A percentile compares a stretch with the other conserved stretches of the same genome.
Evolutionary conservation across 2,797 vertebrate genomes (phyloP).

Genomic region (Merluccius polli): DNA sequence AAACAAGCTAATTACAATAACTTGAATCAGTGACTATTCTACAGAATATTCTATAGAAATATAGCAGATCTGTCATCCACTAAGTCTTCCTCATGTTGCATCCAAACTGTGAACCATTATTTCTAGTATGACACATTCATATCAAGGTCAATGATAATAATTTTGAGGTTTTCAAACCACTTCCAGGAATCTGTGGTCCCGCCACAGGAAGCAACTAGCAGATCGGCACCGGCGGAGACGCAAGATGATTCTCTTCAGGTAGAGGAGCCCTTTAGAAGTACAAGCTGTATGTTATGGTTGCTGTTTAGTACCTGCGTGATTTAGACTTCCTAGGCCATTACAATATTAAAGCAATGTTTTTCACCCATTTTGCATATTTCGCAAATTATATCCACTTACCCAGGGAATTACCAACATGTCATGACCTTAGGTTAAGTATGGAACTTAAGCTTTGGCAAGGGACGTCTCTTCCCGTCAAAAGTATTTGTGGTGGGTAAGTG

Average conservation of each 20-base stretch:
- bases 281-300: not conserved
- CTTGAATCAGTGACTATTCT: not conserved
- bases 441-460: not conserved
- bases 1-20: not conserved
- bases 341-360: not conserved
- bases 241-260: constrained; percentile 75
- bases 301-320: not conserved
- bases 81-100: not conserved
- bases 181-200: constrained; percentile 39
- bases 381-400: not conserved
- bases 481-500: not conserved
- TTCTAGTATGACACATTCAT: not conserved
- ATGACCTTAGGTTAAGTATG: not conserved
- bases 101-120: not conserved
- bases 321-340: not conserved
- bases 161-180: not conserved
- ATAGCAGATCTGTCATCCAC: not conserved
- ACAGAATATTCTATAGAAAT: not conserved
- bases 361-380: not conserved
- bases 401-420: not conserved
- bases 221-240: constrained; percentile 41
- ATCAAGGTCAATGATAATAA: not conserved
- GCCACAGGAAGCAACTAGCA: constrained; percentile 45
- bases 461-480: not conserved
- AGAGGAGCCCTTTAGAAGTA: constrained; percentile 6